Evolutionary conservation across 2,797 vertebrate species (phyloP), one percentile per base, ranked within the genome.

Genomic region (Channa striata): DNA sequence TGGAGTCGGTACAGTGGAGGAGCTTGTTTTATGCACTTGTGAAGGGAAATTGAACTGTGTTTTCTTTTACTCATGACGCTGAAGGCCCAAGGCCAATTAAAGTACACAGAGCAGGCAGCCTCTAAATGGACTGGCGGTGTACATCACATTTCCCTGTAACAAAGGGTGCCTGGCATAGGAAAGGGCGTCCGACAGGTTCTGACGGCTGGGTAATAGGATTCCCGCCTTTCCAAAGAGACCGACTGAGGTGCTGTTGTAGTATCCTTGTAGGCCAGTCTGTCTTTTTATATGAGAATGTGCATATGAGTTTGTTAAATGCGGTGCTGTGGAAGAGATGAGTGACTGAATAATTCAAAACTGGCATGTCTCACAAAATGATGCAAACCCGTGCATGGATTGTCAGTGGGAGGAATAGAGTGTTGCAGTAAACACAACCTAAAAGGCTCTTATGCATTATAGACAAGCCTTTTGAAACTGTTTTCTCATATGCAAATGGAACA

Each of bases 321-420:
- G 78, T 74, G 75, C 82, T 72, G 84, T 83, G 88, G 84, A 83
- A 86, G 87, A 91, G 90, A 94, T 75, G 89, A 94, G 76, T 84
- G 81, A 80, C 93, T 96, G 93, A 95, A 96, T 96, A 93, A 95
- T 95, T 96, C 92, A 96, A 68, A 92, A 89, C 83, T 85, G 88
- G 87, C 80, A 80, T 91, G 90, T 94, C 91, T 78, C 89, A 90
- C 86, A 93, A 90, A 94, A 93, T 94, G 92, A 94, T 90, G 90
- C 90, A 85, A 93, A 91, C 89, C 84, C 72, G 64, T 84, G 84
- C 81, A 82, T 74, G 78, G 88, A 87, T 93, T 94, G 92, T 94
- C 90, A 91, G 91, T 86, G 81, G 89, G 87, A 89, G 86, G 87
- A 92, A 90, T 84, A 79, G 82, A 87, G 86, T 90, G 87, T 91